A percentile compares a stretch with the other conserved stretches of the same genome.
These are phyloP conservation scores for Gorsachius magnificus DNA, from an alignment of 2,797 vertebrate genomes.

Conservation along the genomic window DNA sequence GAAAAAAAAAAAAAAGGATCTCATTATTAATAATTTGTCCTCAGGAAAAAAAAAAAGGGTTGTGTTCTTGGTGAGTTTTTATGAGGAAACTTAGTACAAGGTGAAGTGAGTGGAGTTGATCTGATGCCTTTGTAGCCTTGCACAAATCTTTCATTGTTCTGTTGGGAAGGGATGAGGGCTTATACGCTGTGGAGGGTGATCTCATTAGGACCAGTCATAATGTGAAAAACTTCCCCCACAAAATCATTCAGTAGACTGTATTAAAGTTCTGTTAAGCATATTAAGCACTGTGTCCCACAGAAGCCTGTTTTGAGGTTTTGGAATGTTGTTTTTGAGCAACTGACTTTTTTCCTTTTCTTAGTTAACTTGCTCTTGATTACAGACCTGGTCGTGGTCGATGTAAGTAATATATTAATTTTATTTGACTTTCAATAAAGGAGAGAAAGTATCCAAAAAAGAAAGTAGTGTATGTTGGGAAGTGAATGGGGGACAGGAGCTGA, in stretches of 20 bases:
- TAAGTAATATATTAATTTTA: not conserved
- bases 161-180: conserved; percentile 1
- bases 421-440: not conserved
- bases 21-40: not conserved
- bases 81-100: not conserved
- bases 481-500: not conserved
- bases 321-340: not conserved
- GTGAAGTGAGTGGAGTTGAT: conserved; percentile 13
- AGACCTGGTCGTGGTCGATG: not conserved
- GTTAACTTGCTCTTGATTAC: not conserved
- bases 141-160: conserved; percentile 54
- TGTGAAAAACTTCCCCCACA: conserved; percentile 26
- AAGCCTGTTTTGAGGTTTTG: not conserved
- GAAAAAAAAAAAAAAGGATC: not conserved
- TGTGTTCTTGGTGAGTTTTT: not conserved
- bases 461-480: not conserved
- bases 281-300: not conserved
- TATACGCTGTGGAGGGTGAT: conserved; percentile 32
- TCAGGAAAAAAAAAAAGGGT: not conserved
- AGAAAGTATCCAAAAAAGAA: not conserved
- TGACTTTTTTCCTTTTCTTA: not conserved
- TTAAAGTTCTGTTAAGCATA: conserved; percentile 60
- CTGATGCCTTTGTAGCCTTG: not conserved
- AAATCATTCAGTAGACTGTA: conserved; percentile 20
- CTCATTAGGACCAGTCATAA: conserved; percentile 51